Percentiles rank a stretch among this genome's conserved stretches.
Conservation (phyloP, 2,113 vertebrate species). For the Andinoacara biseriatus region DNA sequence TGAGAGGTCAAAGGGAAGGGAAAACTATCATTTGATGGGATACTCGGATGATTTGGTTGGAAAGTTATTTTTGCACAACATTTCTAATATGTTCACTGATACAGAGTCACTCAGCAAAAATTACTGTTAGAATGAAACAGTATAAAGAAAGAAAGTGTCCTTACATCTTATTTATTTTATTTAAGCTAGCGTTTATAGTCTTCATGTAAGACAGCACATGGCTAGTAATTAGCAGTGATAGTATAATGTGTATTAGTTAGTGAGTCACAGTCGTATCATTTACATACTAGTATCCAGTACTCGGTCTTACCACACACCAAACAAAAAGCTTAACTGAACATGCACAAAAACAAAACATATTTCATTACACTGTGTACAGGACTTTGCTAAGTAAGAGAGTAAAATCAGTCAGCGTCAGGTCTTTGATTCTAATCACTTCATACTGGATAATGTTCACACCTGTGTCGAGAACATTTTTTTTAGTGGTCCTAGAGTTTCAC, state of each 20-base stretch:
- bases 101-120: background rate
- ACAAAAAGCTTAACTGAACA: background rate
- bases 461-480: background rate
- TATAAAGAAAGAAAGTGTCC: background rate
- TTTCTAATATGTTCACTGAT: background rate
- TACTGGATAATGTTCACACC: background rate
- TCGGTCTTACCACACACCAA: background rate
- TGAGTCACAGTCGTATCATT: background rate
- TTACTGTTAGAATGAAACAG: background rate
- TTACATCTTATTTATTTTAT: background rate
- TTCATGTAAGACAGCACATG: background rate
- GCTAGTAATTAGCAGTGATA: background rate
- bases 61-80: background rate
- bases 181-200: background rate
- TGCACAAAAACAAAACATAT: background rate
- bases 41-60: background rate
- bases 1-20: background rate
- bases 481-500: background rate
- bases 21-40: constrained; percentile 11
- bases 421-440: background rate
- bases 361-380: background rate
- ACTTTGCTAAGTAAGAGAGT: background rate
- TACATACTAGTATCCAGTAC: background rate
- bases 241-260: background rate
- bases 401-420: background rate